Evolutionary conservation across 2,888 invertebrate genomes (phyloP).

Genomic region (Venustoraphidia nigricollis): DNA sequence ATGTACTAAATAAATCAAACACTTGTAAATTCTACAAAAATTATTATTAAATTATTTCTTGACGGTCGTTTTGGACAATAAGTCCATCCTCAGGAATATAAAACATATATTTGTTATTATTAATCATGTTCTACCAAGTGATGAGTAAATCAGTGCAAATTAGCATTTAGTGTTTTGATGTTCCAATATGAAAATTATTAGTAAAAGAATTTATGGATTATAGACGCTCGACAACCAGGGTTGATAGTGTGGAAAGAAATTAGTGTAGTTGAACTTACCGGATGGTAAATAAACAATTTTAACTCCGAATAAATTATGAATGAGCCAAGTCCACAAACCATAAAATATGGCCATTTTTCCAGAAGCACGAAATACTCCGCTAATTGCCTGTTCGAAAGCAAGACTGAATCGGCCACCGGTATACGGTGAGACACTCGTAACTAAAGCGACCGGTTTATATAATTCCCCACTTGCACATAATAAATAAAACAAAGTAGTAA

Average conservation of each 20-base stretch:
- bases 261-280: conserved; percentile 31
- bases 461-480: conserved; percentile 70
- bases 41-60: too few relatives aligned
- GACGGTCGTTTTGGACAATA: too few relatives aligned
- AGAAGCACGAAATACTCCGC: conserved; percentile 90
- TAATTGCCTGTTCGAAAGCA: conserved; percentile 75
- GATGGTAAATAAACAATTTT: conserved; percentile 93
- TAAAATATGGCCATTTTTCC: conserved; percentile 96
- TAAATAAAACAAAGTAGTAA: conserved; percentile 92
- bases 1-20: too few relatives aligned
- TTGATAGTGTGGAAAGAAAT: background rate
- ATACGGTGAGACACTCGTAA: conserved; percentile 65
- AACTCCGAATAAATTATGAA: conserved; percentile 86
- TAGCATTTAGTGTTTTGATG: background rate
- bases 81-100: too few relatives aligned
- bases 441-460: conserved; percentile 86
- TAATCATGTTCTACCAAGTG: too few relatives aligned
- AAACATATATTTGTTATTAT: too few relatives aligned
- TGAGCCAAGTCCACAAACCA: conserved; percentile 95
- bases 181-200: background rate
- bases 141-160: too few relatives aligned
- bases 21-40: too few relatives aligned
- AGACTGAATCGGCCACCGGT: conserved; percentile 64
- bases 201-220: too few relatives aligned
- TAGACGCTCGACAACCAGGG: background rate